Evolutionary conservation across 35 echinoderm and acorn worm genomes (phyloP).

Genomic region (Amphiura filiformis): DNA sequence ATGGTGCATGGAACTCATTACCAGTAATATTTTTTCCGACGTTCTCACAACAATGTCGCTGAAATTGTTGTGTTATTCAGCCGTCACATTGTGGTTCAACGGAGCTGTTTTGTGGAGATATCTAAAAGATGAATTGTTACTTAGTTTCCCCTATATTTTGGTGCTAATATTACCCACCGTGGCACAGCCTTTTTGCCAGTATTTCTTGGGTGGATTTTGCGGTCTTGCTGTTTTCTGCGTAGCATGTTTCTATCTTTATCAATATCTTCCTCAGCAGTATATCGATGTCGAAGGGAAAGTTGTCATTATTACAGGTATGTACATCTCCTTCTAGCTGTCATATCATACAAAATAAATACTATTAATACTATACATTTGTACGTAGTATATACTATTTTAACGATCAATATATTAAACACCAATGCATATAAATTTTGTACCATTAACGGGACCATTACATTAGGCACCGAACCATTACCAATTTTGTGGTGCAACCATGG

Average conservation of each 20-base stretch:
- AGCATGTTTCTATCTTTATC: slow-evolving; percentile 64
- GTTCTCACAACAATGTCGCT: slow-evolving; percentile 39
- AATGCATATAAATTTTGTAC: too few relatives aligned
- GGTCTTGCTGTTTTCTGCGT: slow-evolving; percentile 67
- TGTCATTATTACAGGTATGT: slow-evolving; percentile 77
- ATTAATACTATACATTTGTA: too few relatives aligned
- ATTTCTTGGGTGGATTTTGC: slow-evolving; percentile 75
- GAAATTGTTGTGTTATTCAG: slow-evolving; percentile 80
- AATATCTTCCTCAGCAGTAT: slow-evolving; percentile 72
- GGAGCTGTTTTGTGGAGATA: slow-evolving; percentile 72
- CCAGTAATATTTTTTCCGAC: not conserved
- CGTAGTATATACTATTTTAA: too few relatives aligned
- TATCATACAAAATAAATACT: too few relatives aligned
- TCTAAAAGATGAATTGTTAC: slow-evolving; percentile 58
- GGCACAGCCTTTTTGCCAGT: slow-evolving; percentile 81
- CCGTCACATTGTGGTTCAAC: slow-evolving; percentile 78
- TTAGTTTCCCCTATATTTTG: slow-evolving; percentile 71
- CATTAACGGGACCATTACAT: too few relatives aligned
- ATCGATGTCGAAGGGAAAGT: slow-evolving; percentile 57
- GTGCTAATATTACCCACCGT: slow-evolving; percentile 69
- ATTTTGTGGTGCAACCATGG: too few relatives aligned
- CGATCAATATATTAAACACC: too few relatives aligned
- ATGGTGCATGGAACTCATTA: not conserved
- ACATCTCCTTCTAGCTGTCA: too few relatives aligned
- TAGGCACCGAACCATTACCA: too few relatives aligned